A percentile compares a stretch with the other conserved stretches of the same genome.
These are phyloP conservation scores for Synodontis membranacea DNA, from an alignment of 2,113 vertebrate species.

Conservation along the genomic window DNA sequence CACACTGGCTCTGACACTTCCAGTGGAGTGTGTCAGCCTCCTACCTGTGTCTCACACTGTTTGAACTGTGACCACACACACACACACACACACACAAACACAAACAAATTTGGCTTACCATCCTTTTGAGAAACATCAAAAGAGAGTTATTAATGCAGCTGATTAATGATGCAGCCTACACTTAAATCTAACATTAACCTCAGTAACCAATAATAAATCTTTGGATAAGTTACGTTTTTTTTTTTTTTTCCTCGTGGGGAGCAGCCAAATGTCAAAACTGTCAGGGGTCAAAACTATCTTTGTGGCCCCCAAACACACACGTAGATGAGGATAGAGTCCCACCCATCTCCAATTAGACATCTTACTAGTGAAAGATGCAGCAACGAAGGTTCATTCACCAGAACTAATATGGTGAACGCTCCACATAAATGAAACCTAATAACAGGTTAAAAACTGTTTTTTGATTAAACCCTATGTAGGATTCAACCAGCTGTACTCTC, in stretches of 20 bases:
- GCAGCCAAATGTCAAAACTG: not conserved
- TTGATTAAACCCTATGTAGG: no score
- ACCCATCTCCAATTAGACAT: not conserved
- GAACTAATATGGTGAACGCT: not conserved
- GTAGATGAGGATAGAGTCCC: not conserved
- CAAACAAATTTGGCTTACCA: not conserved
- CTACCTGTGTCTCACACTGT: conserved; percentile 21
- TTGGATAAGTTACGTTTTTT: not conserved
- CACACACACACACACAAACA: not conserved
- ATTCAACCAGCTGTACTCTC: no score
- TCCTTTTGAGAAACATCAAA: not conserved
- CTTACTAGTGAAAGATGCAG: not conserved
- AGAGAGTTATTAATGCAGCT: not conserved
- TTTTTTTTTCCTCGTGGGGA: not conserved
- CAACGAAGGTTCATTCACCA: not conserved
- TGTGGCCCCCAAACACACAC: not conserved
- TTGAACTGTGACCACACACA: conserved; percentile 29
- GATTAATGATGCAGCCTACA: not conserved
- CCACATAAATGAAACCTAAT: not conserved
- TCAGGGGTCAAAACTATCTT: not conserved
- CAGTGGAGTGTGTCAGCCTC: conserved; percentile 18
- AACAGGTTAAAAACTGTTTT: not conserved
- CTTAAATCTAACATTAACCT: not conserved
- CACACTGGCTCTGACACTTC: not conserved
- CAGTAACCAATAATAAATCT: not conserved